Conservation (phyloP, 2,888 invertebrate genomes). For the Drosophila borborema region DNA sequence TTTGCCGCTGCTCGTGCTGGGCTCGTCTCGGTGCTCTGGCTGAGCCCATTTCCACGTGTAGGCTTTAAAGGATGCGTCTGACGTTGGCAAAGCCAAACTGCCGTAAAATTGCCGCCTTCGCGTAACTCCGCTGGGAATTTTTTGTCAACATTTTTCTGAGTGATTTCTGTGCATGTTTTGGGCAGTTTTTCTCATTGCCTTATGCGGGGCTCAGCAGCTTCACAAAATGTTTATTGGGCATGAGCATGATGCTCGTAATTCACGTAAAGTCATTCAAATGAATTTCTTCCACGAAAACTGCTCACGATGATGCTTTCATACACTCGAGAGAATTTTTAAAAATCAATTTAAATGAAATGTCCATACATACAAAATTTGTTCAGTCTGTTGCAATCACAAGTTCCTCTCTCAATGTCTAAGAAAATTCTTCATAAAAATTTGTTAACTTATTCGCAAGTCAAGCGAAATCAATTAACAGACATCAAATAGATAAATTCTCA, state of each 20-base stretch:
- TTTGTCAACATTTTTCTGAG: slow-evolving; percentile 59
- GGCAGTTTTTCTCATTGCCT: slow-evolving; percentile 21
- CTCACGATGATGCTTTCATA: neutral
- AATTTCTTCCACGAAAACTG: slow-evolving; percentile 3
- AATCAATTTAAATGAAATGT: neutral
- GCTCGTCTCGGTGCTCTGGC: neutral
- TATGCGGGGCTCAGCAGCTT: slow-evolving; percentile 9
- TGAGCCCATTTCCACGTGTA: slow-evolving; percentile 28
- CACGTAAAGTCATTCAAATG: slow-evolving; percentile 16
- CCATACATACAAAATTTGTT: slow-evolving; percentile 1
- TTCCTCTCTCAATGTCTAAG: too few species aligned
- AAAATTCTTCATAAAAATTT: neutral
- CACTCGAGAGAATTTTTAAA: neutral
- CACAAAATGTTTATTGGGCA: slow-evolving; percentile 26
- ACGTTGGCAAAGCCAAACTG: slow-evolving; percentile 59
- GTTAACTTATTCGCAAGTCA: neutral
- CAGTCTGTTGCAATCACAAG: neutral
- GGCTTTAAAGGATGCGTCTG: slow-evolving; percentile 59
- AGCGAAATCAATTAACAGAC: neutral
- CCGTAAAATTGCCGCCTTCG: slow-evolving; percentile 64
- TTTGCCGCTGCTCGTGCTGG: slow-evolving; percentile 22
- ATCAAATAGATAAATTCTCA: too few species aligned
- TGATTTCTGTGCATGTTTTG: slow-evolving; percentile 50
- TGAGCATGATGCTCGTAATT: slow-evolving; percentile 9
- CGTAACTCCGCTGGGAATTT: slow-evolving; percentile 53